Conservation (phyloP, 2,888 invertebrate species). For the Rotaria macrura region DNA sequence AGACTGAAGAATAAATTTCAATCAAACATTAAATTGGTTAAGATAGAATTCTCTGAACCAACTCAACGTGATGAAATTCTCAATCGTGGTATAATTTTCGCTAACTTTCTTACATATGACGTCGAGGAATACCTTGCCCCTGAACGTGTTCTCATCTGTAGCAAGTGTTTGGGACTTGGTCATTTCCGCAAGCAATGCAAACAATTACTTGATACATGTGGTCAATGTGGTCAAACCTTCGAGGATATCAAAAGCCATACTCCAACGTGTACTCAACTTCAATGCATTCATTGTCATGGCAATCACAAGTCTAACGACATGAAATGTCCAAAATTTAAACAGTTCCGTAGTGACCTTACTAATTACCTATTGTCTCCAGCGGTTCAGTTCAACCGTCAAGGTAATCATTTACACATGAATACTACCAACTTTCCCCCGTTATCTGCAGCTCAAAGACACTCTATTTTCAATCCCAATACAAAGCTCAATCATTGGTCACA, state of each 20-base stretch:
- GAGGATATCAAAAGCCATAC: neutral
- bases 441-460: too few relatives aligned
- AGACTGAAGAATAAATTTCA: neutral
- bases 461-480: neutral
- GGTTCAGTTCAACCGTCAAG: too few relatives aligned
- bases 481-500: neutral
- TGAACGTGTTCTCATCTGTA: neutral
- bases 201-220: neutral
- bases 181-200: neutral
- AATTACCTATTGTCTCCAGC: neutral
- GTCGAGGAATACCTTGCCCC: neutral
- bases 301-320: neutral
- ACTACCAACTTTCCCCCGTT: neutral
- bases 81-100: neutral
- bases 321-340: neutral
- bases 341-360: neutral
- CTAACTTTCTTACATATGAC: neutral
- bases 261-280: neutral
- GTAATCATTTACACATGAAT: too few relatives aligned
- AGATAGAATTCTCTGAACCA: neutral
- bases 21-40: neutral
- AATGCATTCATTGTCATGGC: neutral
- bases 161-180: neutral
- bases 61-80: neutral
- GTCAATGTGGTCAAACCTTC: neutral